These are phyloP conservation scores for Caradrina clavipalpis DNA, from an alignment of 2,888 invertebrate genomes.

Conservation along the genomic window DNA sequence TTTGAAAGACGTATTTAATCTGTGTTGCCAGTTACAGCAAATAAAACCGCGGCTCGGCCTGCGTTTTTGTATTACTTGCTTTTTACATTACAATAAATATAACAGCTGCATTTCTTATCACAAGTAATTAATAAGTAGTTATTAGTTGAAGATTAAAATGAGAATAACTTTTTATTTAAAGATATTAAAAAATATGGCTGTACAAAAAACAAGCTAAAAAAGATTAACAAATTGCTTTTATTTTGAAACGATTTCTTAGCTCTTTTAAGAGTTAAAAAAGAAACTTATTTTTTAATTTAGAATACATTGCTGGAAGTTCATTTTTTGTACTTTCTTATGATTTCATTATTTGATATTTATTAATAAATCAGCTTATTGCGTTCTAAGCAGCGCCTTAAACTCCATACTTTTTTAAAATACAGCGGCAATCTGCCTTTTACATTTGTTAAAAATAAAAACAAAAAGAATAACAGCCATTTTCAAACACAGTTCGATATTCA, in stretches of 20 bases:
- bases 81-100: slow-evolving; percentile 14
- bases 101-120: background rate
- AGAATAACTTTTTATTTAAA: background rate
- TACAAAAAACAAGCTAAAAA: background rate
- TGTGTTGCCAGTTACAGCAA: slow-evolving; percentile 50
- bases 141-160: no score
- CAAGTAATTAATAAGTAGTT: background rate
- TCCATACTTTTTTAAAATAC: no score
- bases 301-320: background rate
- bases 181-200: background rate
- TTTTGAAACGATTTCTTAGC: background rate
- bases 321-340: background rate
- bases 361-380: background rate
- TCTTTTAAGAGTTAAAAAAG: background rate
- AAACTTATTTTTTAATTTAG: background rate
- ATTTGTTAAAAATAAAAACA: background rate
- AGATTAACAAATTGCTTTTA: background rate
- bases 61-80: background rate
- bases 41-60: slow-evolving; percentile 33
- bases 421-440: no score
- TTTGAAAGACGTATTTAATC: background rate
- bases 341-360: slow-evolving; percentile 3
- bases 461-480: background rate
- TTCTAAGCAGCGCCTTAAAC: no score
- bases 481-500: background rate